Evolutionary conservation across 2,888 invertebrate genomes (phyloP).

Genomic region (Iphiclides podalirius): DNA sequence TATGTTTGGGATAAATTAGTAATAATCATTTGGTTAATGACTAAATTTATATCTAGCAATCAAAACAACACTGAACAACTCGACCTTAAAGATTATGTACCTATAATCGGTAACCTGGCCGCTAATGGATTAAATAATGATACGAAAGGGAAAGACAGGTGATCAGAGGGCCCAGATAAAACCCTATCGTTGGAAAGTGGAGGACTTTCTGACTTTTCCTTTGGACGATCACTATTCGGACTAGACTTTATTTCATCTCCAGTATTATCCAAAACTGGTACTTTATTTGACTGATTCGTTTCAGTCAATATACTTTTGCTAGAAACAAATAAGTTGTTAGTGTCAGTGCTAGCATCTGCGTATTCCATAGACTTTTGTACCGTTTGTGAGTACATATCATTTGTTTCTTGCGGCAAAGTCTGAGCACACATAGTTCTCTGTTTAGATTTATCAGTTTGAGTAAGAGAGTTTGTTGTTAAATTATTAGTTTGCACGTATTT

Average conservation of each 20-base stretch:
- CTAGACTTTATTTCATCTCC: conserved; percentile 9
- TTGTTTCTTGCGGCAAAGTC: conserved; percentile 44
- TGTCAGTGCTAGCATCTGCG: conserved; percentile 48
- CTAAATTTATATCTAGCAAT: conserved; percentile 39
- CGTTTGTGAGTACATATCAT: conserved; percentile 50
- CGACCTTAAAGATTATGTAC: conserved; percentile 51
- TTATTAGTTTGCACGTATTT: conserved; percentile 59
- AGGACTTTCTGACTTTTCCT: conserved; percentile 69
- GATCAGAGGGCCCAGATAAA: conserved; percentile 41
- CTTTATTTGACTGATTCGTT: conserved; percentile 19
- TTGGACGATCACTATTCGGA: conserved; percentile 29
- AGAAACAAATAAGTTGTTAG: conserved; percentile 34
- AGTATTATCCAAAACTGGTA: conserved; percentile 22
- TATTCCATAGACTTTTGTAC: conserved; percentile 34
- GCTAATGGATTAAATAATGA: conserved; percentile 72
- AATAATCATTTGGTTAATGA: conserved; percentile 28
- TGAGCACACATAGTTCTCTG: conserved; percentile 50
- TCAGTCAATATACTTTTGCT: conserved; percentile 41
- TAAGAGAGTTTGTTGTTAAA: conserved; percentile 40
- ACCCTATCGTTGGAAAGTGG: conserved; percentile 64
- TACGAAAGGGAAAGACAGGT: conserved; percentile 60
- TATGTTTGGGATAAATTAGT: conserved; percentile 30
- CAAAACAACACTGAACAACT: conserved; percentile 30
- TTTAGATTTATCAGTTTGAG: conserved; percentile 62
- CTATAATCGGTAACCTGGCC: conserved; percentile 72